phyloP scores from a whole-genome alignment of 2,113 vertebrate genomes.

The Bubo blakistoni region DNA sequence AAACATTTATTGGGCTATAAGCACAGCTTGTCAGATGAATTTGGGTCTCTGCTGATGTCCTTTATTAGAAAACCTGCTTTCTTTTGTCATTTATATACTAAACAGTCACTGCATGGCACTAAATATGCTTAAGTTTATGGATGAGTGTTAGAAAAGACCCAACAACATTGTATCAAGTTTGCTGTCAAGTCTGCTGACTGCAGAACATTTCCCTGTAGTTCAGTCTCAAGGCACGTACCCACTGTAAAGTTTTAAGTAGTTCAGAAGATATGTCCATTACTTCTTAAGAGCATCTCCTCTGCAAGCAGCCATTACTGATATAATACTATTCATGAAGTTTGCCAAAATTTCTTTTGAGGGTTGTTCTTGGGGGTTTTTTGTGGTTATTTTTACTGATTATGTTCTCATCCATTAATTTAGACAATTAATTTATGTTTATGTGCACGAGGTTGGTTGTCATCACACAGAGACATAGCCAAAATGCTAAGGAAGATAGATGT shows the following conservation, averaged over 20 bases:
- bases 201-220: not conserved
- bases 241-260: not conserved
- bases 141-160: not conserved
- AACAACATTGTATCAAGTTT: not conserved
- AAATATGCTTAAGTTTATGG: not conserved
- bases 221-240: not conserved
- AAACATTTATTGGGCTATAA: not conserved
- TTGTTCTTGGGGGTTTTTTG: not conserved
- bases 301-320: not conserved
- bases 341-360: not conserved
- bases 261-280: not conserved
- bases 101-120: not conserved
- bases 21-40: not conserved
- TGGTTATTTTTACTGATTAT: not conserved
- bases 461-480: not conserved
- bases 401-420: not conserved
- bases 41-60: not conserved
- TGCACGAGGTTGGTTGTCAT: not conserved
- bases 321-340: not conserved
- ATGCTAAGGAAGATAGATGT: not conserved
- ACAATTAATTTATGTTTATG: not conserved
- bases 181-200: too few species aligned
- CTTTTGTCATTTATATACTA: not conserved
- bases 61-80: not conserved
- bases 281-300: not conserved